Base-by-base conservation (phyloP, 1,140 invertebrate genomes). In the Pararge aegeria region DNA sequence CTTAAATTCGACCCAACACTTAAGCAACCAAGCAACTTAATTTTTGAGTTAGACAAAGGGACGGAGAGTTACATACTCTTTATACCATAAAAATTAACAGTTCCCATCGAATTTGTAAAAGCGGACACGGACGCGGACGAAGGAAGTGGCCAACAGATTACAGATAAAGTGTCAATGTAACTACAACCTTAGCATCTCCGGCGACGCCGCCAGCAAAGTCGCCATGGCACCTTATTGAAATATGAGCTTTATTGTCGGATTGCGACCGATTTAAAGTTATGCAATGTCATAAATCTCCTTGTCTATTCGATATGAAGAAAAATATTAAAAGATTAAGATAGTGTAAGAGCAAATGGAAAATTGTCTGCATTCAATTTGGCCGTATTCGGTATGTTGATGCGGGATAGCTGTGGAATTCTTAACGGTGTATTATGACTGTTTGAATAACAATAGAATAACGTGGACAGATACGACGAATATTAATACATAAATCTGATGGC, bases 311-410 rank as follows among this genome's bases (percentile, higher is more conserved):
- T 71, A 66, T 69, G 65, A 69, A 68, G 72, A 70, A 67, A 75
- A 61, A 68, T 66, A 72, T 70, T 72, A 64, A 62, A 37, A 67
- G 73, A 76, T 76, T 64, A 34, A 76, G 68, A 73, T 76, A 71
- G 48, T 24, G 63, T 59, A 61, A 44, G 49, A 34, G 40, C 49
- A 52, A 59, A 59, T 21, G 52, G 7, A 19, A 44, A 44, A 44
- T 30, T 9, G 40, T 20, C 19, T 44, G 30, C 38, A 55, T 55
- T 29, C 53, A 55, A 55, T 55, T 55, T 55, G 18, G 38, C 34
- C 48, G 21, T 52, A 52, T 59, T 59, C 19, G 24, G 40, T 59
- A 46, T 30, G 18, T 20, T 30, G 53, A 55, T 55, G 20, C 4
- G 24, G 30, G 53, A 55, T 55, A 55, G 53, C 40, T 4, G 13